These are phyloP conservation scores for Teleogryllus oceanicus DNA, from an alignment of 2,888 invertebrate genomes.

Conservation along the genomic window DNA sequence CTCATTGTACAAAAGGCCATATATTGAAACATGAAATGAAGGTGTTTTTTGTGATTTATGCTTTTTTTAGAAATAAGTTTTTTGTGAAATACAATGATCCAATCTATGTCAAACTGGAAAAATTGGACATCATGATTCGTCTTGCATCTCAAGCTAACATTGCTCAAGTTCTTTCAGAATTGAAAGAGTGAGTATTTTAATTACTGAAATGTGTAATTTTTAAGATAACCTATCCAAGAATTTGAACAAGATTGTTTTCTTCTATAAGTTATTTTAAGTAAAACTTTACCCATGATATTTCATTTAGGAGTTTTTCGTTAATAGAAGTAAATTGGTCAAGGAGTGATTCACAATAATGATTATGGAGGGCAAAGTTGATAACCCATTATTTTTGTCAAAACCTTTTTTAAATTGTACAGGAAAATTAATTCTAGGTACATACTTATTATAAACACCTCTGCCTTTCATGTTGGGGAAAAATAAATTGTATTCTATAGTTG, in stretches of 20 bases:
- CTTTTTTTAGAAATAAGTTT: too few relatives aligned
- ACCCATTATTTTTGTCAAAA: too few relatives aligned
- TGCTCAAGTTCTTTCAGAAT: constrained; percentile 93
- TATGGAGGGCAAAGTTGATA: too few relatives aligned
- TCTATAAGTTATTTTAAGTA: not conserved
- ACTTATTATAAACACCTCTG: too few relatives aligned
- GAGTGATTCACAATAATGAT: too few relatives aligned
- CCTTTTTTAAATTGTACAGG: too few relatives aligned
- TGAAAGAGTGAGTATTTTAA: constrained; percentile 70
- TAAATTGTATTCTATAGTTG: too few relatives aligned
- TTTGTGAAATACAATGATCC: constrained; percentile 99
- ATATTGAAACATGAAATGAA: constrained; percentile 99
- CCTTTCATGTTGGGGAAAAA: too few relatives aligned
- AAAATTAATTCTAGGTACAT: too few relatives aligned
- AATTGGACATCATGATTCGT: constrained; percentile 98
- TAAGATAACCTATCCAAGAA: too few relatives aligned
- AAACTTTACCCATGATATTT: not conserved
- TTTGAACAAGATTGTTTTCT: too few relatives aligned
- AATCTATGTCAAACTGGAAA: constrained; percentile 98
- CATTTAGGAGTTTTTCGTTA: not conserved
- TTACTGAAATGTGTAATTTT: not conserved
- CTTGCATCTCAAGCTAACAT: constrained; percentile 97
- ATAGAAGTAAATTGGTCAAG: too few relatives aligned
- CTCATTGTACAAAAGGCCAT: constrained; percentile 98
- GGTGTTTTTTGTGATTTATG: constrained; percentile 99